Evolutionary conservation across 2,113 vertebrate species (phyloP).

Genomic region (Cariama cristata): DNA sequence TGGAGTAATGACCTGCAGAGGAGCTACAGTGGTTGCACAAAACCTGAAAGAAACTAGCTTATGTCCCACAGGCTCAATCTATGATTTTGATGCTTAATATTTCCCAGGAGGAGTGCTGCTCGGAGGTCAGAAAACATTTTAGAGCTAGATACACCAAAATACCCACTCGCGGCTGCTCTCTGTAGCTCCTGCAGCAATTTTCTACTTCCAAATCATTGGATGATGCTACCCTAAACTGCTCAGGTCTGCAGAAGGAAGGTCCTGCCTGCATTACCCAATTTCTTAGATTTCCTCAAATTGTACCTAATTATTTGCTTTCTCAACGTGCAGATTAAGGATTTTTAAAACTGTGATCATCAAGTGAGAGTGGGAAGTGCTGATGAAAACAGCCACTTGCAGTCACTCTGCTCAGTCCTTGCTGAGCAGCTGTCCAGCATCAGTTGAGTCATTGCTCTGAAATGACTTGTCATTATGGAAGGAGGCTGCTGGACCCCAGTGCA

Average conservation of each 20-base stretch:
- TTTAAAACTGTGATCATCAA: fast-evolving
- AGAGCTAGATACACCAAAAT: background rate
- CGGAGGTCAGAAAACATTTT: background rate
- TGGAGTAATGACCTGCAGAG: background rate
- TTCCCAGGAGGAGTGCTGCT: background rate
- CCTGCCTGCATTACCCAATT: background rate
- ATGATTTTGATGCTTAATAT: background rate
- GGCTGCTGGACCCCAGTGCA: fast-evolving
- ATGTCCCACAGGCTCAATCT: background rate
- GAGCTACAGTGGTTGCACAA: background rate
- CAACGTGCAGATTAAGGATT: background rate
- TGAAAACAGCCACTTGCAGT: fast-evolving
- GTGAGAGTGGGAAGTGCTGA: background rate
- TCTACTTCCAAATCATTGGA: background rate
- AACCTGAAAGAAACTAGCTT: background rate
- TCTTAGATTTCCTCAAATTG: background rate
- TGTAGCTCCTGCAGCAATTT: background rate
- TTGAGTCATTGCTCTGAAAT: fast-evolving
- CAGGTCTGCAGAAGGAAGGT: background rate
- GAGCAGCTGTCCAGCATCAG: fast-evolving
- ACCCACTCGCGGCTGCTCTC: background rate
- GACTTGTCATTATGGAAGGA: fast-evolving
- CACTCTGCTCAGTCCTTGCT: background rate
- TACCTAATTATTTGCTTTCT: background rate
- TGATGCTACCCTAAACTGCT: background rate